A percentile compares a stretch with the other conserved stretches of the same genome.
Evolutionary conservation across 2,888 invertebrate species (phyloP).

Genomic region (Hermodice carunculata): DNA sequence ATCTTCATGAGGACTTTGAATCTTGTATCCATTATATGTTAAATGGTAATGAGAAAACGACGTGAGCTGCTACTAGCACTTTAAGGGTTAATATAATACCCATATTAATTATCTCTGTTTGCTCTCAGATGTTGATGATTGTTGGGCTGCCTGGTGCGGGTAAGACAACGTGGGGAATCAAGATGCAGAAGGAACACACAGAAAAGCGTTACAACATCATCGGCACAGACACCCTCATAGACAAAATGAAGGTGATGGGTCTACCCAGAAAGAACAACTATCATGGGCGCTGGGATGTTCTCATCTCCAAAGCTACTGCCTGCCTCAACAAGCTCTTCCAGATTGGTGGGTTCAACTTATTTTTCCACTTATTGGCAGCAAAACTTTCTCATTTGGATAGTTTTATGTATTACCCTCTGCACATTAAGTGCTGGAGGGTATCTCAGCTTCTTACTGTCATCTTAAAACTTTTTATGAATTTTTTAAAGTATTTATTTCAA

Average conservation of each 20-base stretch:
- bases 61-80: no score
- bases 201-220: conserved; percentile 89
- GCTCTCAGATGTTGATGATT: conserved; percentile 83
- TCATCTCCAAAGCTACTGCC: conserved; percentile 89
- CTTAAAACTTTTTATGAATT: no score
- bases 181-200: conserved; percentile 81
- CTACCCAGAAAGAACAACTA: conserved; percentile 83
- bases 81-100: no score
- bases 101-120: not conserved
- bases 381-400: no score
- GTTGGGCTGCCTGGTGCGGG: conserved; percentile 94
- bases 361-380: not conserved
- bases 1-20: not conserved
- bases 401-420: no score
- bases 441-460: no score
- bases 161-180: conserved; percentile 91
- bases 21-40: not conserved
- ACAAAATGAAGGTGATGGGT: conserved; percentile 93
- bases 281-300: conserved; percentile 87
- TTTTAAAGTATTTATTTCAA: no score
- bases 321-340: conserved; percentile 85
- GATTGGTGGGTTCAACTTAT: conserved; percentile 80
- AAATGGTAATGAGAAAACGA: no score
- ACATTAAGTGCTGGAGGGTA: no score
- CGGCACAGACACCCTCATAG: conserved; percentile 87